A percentile compares a stretch with the other conserved stretches of the same genome.
Conservation (phyloP, 2,888 invertebrate species). For the Scaptodrosophila latifasciaeformis region DNA sequence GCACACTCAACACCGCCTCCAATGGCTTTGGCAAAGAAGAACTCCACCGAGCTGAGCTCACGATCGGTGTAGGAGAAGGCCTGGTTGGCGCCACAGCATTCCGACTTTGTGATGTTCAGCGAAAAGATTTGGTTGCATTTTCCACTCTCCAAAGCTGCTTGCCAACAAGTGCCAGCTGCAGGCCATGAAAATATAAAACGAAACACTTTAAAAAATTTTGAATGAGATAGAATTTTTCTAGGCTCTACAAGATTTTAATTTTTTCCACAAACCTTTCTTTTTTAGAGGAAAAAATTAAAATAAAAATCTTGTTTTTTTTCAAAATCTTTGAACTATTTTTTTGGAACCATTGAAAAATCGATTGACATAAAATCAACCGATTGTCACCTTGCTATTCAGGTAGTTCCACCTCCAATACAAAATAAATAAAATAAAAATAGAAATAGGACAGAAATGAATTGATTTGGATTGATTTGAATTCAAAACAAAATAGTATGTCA, state of each 20-base stretch:
- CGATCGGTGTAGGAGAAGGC: slow-evolving; percentile 74
- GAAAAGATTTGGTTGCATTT: slow-evolving; percentile 88
- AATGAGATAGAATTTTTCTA: no score
- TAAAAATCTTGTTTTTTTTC: slow-evolving; percentile 1
- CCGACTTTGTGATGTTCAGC: slow-evolving; percentile 83
- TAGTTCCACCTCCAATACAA: no score
- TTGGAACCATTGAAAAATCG: background rate
- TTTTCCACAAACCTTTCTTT: no score
- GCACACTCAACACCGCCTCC: slow-evolving; percentile 73
- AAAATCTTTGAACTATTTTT: slow-evolving; percentile 17
- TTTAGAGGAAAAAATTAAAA: no score
- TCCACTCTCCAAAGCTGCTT: slow-evolving; percentile 86
- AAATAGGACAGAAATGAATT: background rate
- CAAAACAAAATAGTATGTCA: background rate
- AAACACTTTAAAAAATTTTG: no score
- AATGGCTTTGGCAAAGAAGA: slow-evolving; percentile 73
- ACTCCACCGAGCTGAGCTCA: slow-evolving; percentile 73
- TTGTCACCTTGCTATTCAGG: background rate
- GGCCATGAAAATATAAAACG: no score
- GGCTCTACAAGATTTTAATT: no score
- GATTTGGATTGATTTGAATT: background rate
- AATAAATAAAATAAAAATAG: background rate
- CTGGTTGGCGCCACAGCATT: slow-evolving; percentile 81
- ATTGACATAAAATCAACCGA: background rate
- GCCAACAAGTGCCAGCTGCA: slow-evolving; percentile 90